A percentile compares a stretch with the other conserved stretches of the same genome.
phyloP scores from a whole-genome alignment of 2,113 vertebrate species.

The Nothocercus nigrocapillus region DNA sequence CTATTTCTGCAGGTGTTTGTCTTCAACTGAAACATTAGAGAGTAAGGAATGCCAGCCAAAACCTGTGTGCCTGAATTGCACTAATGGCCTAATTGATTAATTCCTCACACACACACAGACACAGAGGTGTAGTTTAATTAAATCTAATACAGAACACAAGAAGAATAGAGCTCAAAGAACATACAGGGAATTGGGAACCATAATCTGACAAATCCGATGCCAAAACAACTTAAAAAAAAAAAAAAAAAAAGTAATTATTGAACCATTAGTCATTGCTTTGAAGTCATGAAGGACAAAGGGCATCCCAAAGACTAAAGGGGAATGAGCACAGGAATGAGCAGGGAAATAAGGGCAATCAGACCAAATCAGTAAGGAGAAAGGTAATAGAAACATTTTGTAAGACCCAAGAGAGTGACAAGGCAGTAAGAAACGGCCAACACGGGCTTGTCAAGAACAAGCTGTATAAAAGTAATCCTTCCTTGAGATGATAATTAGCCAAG shows the following conservation, averaged over 20 bases:
- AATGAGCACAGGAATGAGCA: background rate
- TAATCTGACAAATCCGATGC: background rate
- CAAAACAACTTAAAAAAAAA: background rate
- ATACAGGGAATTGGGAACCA: background rate
- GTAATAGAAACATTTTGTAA: background rate
- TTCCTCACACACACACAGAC: background rate
- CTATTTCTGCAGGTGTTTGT: background rate
- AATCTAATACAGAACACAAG: background rate
- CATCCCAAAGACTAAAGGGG: background rate
- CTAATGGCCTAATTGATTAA: background rate
- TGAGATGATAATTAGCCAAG: background rate
- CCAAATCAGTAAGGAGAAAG: background rate
- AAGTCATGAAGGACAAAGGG: background rate
- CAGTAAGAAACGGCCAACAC: background rate
- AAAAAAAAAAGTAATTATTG: background rate
- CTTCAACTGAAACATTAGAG: background rate
- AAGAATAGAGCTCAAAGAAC: background rate
- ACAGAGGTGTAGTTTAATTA: background rate
- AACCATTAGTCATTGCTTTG: background rate
- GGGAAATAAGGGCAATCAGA: background rate
- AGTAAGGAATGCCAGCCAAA: background rate
- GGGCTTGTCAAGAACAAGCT: background rate
- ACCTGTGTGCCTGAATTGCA: background rate
- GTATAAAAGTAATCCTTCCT: background rate
- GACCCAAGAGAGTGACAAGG: background rate